Evolutionary conservation across 2,888 invertebrate genomes (phyloP), one percentile per base, ranked within the genome.

Genomic region (Carabus problematicus): DNA sequence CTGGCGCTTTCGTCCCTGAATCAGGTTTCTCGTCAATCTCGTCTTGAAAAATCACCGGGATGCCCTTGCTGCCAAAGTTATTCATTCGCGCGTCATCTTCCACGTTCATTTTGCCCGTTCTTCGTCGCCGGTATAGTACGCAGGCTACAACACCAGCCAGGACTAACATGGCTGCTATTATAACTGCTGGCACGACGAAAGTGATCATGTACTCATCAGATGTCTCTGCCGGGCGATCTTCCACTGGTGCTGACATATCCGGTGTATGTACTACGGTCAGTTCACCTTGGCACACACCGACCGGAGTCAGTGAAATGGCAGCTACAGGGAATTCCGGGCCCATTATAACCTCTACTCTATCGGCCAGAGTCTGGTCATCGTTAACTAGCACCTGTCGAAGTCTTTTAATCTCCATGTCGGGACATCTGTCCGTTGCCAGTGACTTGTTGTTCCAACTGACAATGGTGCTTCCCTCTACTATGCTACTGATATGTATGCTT

Each of bases 31-130:
- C 97, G 75, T 97, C 97, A 52, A 98, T 85, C 81, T 98, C 98
- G 81, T 98, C 97, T 82, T 94, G 94, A 83, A 98, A 97, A 78
- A 98, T 98, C 45, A 98, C 96, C 0, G 98, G 98, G 76, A 97
- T 95, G 69, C 86, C 86, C 80, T 92, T 93, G 75, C 91, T 92
- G 59, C 93, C 88, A 84, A 69, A 69, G n/a, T 93, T 92, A 72
- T 91, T 91, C 79, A 91, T 91, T 14, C 93, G 86, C 75, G 93
- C 93, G 77, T 94, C 93, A 77, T 93, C 92, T 77, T 90, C 90
- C 71, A 91, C 84, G 76, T 90, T 90, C 91, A 93, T 90, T 85
- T 94, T 91, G 72, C 95, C 95, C 62, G 92, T 92, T 74, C 92
- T 88, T 75, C 92, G 87, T 73, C 93, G 87, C 74, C 94, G 88